A percentile compares a stretch with the other conserved stretches of the same genome.
Conservation (phyloP, 2,113 vertebrate species). For the Ageneiosus marmoratus region DNA sequence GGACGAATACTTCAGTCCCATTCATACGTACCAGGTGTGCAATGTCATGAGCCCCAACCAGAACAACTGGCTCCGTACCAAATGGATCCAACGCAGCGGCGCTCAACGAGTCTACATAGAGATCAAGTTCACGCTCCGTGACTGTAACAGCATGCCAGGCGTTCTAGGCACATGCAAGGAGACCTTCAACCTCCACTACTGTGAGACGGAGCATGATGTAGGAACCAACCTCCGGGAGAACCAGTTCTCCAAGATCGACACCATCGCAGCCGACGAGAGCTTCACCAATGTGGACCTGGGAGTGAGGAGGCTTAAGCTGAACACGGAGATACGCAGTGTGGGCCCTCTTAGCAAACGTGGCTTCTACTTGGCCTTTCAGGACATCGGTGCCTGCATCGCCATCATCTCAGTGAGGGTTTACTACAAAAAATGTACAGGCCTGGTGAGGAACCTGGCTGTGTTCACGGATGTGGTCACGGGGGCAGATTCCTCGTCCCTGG, state of each 20-base stretch:
- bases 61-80: conserved; percentile 96
- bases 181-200: conserved; percentile 96
- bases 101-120: conserved; percentile 90
- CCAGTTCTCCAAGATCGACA: conserved; percentile 95
- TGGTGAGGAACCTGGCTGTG: conserved; percentile 87
- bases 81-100: conserved; percentile 87
- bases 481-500: conserved; percentile 91
- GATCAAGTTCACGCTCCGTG: conserved; percentile 92
- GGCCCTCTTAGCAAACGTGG: conserved; percentile 86
- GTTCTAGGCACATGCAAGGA: conserved; percentile 97
- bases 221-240: conserved; percentile 84
- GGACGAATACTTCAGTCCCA: conserved; percentile 93
- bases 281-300: conserved; percentile 94
- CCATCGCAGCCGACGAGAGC: conserved; percentile 94
- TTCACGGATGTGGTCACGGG: conserved; percentile 93
- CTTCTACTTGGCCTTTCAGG: conserved; percentile 97
- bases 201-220: conserved; percentile 87
- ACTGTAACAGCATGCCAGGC: conserved; percentile 97
- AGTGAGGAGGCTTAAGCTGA: conserved; percentile 88
- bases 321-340: conserved; percentile 90
- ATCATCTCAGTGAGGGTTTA: conserved; percentile 90
- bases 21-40: conserved; percentile 97
- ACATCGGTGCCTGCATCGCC: conserved; percentile 94
- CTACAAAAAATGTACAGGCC: conserved; percentile 91
- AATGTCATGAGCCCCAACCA: conserved; percentile 97